Evolutionary conservation across 1,140 invertebrate genomes (phyloP).

Genomic region (Saccostrea glomerata): DNA sequence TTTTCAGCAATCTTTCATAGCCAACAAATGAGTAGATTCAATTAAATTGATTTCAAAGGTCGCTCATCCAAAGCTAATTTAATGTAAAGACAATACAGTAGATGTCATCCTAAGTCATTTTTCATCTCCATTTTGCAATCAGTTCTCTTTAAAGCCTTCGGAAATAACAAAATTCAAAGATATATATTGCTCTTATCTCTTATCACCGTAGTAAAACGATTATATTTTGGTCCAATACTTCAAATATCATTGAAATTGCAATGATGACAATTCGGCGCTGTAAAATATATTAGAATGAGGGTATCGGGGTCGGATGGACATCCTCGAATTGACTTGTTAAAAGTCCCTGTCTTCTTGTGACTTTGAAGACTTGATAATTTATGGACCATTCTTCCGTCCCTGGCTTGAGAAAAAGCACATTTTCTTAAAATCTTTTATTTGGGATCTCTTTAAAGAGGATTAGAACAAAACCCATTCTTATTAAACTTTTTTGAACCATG

Average conservation of each 20-base stretch:
- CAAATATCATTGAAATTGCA: slow-evolving; percentile 10
- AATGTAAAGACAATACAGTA: too few species aligned
- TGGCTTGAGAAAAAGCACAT: slow-evolving; percentile 18
- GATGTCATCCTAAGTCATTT: too few species aligned
- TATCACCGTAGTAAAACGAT: slow-evolving; percentile 12
- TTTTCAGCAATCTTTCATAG: too few species aligned
- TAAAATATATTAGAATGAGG: slow-evolving; percentile 15
- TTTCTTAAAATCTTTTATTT: slow-evolving; percentile 33
- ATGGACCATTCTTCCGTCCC: not conserved
- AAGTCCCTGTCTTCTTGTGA: slow-evolving; percentile 10
- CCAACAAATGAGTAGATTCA: too few species aligned
- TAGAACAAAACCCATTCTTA: slow-evolving; percentile 24
- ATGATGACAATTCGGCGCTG: slow-evolving; percentile 4
- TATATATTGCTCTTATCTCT: not conserved
- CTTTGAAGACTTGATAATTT: slow-evolving; percentile 27
- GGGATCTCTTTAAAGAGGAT: not conserved
- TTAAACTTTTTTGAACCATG: slow-evolving; percentile 38
- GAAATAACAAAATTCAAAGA: not conserved
- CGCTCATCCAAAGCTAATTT: too few species aligned
- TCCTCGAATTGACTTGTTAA: not conserved
- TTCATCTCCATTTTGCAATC: not conserved
- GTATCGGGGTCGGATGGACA: slow-evolving; percentile 18
- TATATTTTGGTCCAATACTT: slow-evolving; percentile 31
- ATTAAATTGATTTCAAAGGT: too few species aligned
- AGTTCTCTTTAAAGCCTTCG: not conserved